Evolutionary conservation across 1,140 invertebrate species (phyloP).

Genomic region (Calephelis virginiensis): DNA sequence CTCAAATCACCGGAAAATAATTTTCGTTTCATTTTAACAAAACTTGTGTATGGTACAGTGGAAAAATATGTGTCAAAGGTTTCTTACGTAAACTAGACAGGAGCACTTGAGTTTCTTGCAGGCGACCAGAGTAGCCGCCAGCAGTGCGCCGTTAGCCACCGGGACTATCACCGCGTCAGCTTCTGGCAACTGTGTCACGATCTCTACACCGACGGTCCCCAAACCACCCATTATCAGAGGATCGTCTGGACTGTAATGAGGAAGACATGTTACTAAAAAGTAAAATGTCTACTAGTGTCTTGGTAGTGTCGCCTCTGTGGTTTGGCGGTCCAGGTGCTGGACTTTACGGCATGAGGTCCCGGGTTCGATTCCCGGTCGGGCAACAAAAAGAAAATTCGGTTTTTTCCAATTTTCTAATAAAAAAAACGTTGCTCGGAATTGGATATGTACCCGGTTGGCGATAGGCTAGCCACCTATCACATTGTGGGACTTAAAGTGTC

Average conservation of each 20-base stretch:
- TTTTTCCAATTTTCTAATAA: no score
- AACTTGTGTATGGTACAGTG: not conserved
- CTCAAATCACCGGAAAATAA: no score
- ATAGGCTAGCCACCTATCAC: no score
- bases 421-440: no score
- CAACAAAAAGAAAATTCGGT: no score
- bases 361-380: no score
- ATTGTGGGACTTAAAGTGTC: no score
- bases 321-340: no score
- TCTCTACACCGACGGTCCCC: conserved; percentile 59
- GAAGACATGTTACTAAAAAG: not conserved
- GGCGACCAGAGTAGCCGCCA: conserved; percentile 56
- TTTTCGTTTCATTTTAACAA: not conserved
- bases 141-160: conserved; percentile 45
- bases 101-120: conserved; percentile 70
- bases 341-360: no score
- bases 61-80: not conserved
- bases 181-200: conserved; percentile 66
- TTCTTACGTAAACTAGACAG: conserved; percentile 63
- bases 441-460: no score
- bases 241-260: conserved; percentile 47
- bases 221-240: conserved; percentile 58
- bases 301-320: no score
- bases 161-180: conserved; percentile 64
- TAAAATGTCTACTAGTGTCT: no score